Evolutionary conservation across 2,888 invertebrate species (phyloP).

Genomic region (Trissolcus brochymenae): DNA sequence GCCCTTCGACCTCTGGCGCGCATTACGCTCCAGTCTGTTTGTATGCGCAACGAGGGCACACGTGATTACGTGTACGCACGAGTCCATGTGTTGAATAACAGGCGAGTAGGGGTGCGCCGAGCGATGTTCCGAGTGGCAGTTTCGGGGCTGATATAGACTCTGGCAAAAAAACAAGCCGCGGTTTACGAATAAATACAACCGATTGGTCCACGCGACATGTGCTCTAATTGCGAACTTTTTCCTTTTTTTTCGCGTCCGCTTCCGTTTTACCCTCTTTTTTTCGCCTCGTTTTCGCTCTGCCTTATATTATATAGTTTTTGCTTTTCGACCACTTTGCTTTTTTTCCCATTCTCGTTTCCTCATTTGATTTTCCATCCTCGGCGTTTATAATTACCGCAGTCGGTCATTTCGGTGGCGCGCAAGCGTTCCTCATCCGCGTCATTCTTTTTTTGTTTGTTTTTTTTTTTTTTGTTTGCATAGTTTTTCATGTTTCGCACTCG

Average conservation of each 20-base stretch:
- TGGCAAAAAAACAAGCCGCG: conserved; percentile 59
- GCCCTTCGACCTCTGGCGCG: conserved; percentile 63
- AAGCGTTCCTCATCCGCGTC: conserved; percentile 9
- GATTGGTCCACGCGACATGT: conserved; percentile 57
- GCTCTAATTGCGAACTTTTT: conserved; percentile 51
- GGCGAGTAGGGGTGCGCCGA: conserved; percentile 35
- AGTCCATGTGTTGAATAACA: conserved; percentile 39
- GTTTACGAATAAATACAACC: conserved; percentile 57
- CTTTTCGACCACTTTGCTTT: conserved; percentile 18
- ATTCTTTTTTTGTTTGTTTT: background rate
- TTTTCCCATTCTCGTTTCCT: conserved; percentile 19
- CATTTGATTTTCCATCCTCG: conserved; percentile 34
- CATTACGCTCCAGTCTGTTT: conserved; percentile 54
- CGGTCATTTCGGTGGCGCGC: conserved; percentile 26
- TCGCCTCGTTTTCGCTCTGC: background rate
- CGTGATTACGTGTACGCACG: conserved; percentile 57
- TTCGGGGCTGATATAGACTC: conserved; percentile 60
- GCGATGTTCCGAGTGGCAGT: conserved; percentile 58
- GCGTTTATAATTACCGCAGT: conserved; percentile 41
- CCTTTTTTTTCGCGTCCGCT: conserved; percentile 8
- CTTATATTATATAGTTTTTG: conserved; percentile 9
- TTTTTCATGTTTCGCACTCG: conserved; percentile 22
- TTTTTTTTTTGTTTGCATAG: conserved; percentile 5
- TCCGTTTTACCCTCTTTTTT: conserved; percentile 14
- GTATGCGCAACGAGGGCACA: conserved; percentile 57